Conservation (phyloP, 2,113 vertebrate species). For the Axis porcinus region DNA sequence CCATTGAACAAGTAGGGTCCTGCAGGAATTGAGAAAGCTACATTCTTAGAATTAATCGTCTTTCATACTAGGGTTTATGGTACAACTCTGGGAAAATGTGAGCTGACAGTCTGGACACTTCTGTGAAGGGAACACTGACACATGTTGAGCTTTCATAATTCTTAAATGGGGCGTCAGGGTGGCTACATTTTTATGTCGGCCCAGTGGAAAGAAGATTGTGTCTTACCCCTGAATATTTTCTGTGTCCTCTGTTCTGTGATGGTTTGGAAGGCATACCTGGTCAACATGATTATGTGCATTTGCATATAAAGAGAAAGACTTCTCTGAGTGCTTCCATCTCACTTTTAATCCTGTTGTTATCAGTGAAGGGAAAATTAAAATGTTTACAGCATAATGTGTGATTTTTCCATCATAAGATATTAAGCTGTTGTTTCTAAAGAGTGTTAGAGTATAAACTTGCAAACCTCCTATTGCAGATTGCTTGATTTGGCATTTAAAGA, state of each 20-base stretch:
- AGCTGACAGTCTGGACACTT: not conserved
- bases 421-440: conserved; percentile 6
- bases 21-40: not conserved
- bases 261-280: not conserved
- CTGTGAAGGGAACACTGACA: not conserved
- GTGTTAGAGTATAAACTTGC: conserved; percentile 72
- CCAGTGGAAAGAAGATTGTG: not conserved
- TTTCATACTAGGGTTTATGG: not conserved
- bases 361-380: not conserved
- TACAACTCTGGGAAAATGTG: not conserved
- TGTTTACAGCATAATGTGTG: not conserved
- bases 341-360: not conserved
- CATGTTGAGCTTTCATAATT: not conserved
- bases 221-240: not conserved
- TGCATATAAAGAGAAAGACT: not conserved
- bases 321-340: not conserved
- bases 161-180: not conserved
- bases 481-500: conserved; percentile 94
- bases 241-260: not conserved
- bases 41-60: not conserved
- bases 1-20: not conserved
- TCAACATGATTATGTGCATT: not conserved
- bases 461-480: conserved; percentile 91
- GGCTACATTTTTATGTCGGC: not conserved
- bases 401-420: conserved; percentile 14